Evolutionary conservation across 2,888 invertebrate genomes (phyloP), one percentile per base, ranked within the genome.

Genomic region (Diplazon laetatorius): DNA sequence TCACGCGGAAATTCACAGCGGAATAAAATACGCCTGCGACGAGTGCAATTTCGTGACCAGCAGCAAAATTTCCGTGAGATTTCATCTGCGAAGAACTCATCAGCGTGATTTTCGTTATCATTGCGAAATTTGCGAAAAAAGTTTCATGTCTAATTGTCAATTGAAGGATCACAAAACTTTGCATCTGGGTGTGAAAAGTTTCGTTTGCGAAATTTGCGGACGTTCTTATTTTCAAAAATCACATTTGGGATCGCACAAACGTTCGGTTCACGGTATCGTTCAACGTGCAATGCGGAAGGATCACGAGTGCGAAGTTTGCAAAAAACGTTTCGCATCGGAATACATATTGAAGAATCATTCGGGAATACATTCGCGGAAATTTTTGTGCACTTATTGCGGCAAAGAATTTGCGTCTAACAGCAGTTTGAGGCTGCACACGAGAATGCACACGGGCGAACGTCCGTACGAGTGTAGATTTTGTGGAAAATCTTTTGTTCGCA

Each of bases 151-250:
- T 30, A 81, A 76, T 30, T 70, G 78, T 66, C 76, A 85, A 12
- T 44, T 84, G 18, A 78, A 60, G 2, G 76, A 77, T 39, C 85
- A 85, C 52, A 63, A 74, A 0, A 76, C 76, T 6, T 66, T 48
- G 18, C 60, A 76, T 52, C 81, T 83, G 6, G 63, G 65, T 0
- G 55, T 73, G 6, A 65, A 70, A 12, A 80, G 80, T 8, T 62
- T 81, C 20, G 78, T 84, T 22, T 85, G 85, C 74, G 84, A 83
- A 30, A 57, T 82, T 14, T 85, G 85, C 52, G 84, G 83, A 5
- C 83, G 81, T 6, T 72, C 78, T 25, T 84, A 80, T 52, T 44
- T 55, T 1, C 78, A 78, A n/a, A 66, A 70, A 14, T 74, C 65
- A 9, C 71, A 70, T 62, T 52, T 78, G 8, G 25, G 70, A 0